Conservation (phyloP, 2,888 invertebrate genomes). For the Malthinus flaveolus region DNA sequence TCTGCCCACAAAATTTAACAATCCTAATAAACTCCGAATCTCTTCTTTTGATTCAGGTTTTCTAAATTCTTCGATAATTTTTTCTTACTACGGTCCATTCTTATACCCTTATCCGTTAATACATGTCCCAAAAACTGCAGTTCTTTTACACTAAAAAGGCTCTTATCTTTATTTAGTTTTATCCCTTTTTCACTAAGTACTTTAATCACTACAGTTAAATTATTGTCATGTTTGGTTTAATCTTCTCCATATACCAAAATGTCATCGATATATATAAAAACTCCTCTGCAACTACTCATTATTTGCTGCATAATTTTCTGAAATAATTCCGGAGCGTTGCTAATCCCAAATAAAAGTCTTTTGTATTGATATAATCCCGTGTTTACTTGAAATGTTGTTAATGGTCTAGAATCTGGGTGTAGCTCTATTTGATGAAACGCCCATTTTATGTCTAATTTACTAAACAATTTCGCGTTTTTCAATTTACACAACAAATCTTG, state of each 20-base stretch:
- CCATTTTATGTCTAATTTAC: slow-evolving; percentile 45
- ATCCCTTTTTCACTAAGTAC: slow-evolving; percentile 34
- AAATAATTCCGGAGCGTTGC: slow-evolving; percentile 52
- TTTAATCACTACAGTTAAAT: slow-evolving; percentile 37
- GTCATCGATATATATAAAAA: slow-evolving; percentile 48
- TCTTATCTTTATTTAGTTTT: slow-evolving; percentile 43
- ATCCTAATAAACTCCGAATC: slow-evolving; percentile 39
- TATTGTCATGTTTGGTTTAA: slow-evolving; percentile 39
- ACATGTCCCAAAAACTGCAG: slow-evolving; percentile 41
- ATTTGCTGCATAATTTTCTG: slow-evolving; percentile 48
- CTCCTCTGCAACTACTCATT: slow-evolving; percentile 42
- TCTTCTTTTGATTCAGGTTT: slow-evolving; percentile 34
- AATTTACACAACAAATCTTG: slow-evolving; percentile 30
- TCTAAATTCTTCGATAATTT: slow-evolving; percentile 34
- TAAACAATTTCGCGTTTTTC: slow-evolving; percentile 30
- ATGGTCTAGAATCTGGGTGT: slow-evolving; percentile 38
- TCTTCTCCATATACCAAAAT: slow-evolving; percentile 44
- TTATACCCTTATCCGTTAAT: slow-evolving; percentile 37
- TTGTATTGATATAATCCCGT: slow-evolving; percentile 48
- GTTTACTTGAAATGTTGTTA: slow-evolving; percentile 48
- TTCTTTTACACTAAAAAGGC: slow-evolving; percentile 32
- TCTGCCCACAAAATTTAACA: slow-evolving; percentile 40
- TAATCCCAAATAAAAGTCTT: slow-evolving; percentile 46
- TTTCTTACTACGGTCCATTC: slow-evolving; percentile 39
- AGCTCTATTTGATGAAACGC: slow-evolving; percentile 49